Percentiles rank a stretch among this genome's conserved stretches.
phyloP scores from a whole-genome alignment of 2,888 invertebrate species.

The Ariolimax columbianus region DNA sequence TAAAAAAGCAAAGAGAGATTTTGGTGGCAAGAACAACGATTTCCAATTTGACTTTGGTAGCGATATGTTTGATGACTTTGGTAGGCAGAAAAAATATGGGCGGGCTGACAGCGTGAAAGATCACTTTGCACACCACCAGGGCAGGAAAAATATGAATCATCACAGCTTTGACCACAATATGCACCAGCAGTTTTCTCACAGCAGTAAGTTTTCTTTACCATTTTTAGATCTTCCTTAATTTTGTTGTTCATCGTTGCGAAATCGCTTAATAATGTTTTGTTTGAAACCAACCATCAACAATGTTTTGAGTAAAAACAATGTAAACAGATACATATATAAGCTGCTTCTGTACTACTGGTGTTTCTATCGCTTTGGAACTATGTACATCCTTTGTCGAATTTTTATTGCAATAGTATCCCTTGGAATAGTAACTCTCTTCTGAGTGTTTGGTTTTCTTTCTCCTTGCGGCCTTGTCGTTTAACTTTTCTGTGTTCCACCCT shows the following conservation, averaged over 20 bases:
- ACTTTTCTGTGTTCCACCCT: no score
- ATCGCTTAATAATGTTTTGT: no score
- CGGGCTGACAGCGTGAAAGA: not conserved
- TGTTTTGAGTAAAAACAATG: no score
- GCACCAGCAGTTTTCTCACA: constrained; percentile 36
- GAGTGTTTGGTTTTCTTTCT: not conserved
- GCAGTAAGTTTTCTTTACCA: constrained; percentile 14
- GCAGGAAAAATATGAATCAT: constrained; percentile 15
- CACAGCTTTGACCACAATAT: constrained; percentile 11
- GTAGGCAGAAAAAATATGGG: constrained; percentile 8
- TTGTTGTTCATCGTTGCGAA: no score
- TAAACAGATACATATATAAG: no score
- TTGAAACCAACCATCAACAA: no score
- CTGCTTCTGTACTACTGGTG: no score
- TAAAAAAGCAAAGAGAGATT: not conserved
- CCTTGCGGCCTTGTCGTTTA: no score
- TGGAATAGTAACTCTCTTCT: not conserved
- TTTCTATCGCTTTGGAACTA: no score
- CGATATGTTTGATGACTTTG: constrained; percentile 34
- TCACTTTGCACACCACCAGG: constrained; percentile 7
- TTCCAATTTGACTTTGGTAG: constrained; percentile 27
- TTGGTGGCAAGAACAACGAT: not conserved
- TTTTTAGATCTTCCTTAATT: not conserved
- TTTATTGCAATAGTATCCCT: not conserved
- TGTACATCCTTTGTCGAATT: no score